Evolutionary conservation across 2,113 vertebrate species (phyloP).

Genomic region (Abramis brama): DNA sequence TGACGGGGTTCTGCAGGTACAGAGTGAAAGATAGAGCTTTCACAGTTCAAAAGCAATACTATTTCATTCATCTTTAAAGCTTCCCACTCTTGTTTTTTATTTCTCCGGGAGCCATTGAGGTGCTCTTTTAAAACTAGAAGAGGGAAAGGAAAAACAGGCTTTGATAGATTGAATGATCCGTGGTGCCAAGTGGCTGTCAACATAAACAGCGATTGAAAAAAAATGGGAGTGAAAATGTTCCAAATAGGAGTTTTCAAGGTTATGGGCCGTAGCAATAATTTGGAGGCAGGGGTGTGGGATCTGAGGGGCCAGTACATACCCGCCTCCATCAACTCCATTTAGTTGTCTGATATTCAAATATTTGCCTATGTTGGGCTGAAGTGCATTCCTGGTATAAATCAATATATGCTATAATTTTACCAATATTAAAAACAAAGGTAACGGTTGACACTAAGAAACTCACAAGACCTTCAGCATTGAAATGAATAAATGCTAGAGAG

Average conservation of each 20-base stretch:
- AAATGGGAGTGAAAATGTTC: constrained; percentile 69
- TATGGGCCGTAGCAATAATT: constrained; percentile 71
- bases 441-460: background rate
- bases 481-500: background rate
- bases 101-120: constrained; percentile 76
- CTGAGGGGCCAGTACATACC: background rate
- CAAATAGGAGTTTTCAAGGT: constrained; percentile 82
- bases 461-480: background rate
- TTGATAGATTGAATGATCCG: constrained; percentile 78
- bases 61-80: constrained; percentile 88
- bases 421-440: background rate
- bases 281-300: constrained; percentile 58
- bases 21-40: constrained; percentile 71
- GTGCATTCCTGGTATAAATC: background rate
- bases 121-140: constrained; percentile 70
- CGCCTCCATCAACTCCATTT: background rate
- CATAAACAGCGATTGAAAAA: constrained; percentile 78
- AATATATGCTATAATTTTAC: too few relatives aligned
- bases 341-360: background rate
- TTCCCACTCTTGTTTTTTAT: constrained; percentile 66
- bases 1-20: constrained; percentile 55
- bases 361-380: background rate
- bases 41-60: constrained; percentile 90
- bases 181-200: constrained; percentile 76
- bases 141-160: constrained; percentile 60